phyloP scores from a whole-genome alignment of 1,140 invertebrate genomes.

The Apis dorsata region DNA sequence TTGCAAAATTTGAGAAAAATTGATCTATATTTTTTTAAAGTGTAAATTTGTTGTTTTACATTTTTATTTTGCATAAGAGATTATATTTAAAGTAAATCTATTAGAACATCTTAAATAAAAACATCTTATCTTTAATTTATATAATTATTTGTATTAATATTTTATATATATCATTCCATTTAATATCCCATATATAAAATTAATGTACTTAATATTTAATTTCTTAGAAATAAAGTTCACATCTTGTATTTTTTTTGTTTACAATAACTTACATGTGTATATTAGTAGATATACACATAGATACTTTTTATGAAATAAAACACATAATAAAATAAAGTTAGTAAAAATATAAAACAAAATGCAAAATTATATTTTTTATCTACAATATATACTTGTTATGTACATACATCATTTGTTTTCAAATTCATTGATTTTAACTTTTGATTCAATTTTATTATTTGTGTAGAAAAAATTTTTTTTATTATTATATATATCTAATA shows the following conservation, averaged over 20 bases:
- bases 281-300: slow-evolving; percentile 38
- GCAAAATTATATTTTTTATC: slow-evolving; percentile 3
- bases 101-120: slow-evolving; percentile 8
- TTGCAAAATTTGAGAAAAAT: slow-evolving; percentile 44
- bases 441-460: not conserved
- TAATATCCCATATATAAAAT: slow-evolving; percentile 1
- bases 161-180: not conserved
- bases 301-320: slow-evolving; percentile 23
- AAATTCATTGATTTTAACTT: slow-evolving; percentile 4
- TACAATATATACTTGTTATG: slow-evolving; percentile 18
- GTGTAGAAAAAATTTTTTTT: not conserved
- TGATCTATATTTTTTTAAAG: not conserved
- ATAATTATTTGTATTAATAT: not conserved
- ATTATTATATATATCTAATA: not conserved
- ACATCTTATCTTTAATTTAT: slow-evolving; percentile 12
- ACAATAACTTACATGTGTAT: slow-evolving; percentile 27
- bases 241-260: slow-evolving; percentile 10
- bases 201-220: slow-evolving; percentile 21
- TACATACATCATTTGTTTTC: slow-evolving; percentile 15
- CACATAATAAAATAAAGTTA: not conserved
- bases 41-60: not conserved
- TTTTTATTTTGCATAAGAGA: slow-evolving; percentile 20
- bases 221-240: not conserved
- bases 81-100: slow-evolving; percentile 27
- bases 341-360: slow-evolving; percentile 6